Conservation (phyloP, 2,888 invertebrate species). For the Platycnemis pennipes region DNA sequence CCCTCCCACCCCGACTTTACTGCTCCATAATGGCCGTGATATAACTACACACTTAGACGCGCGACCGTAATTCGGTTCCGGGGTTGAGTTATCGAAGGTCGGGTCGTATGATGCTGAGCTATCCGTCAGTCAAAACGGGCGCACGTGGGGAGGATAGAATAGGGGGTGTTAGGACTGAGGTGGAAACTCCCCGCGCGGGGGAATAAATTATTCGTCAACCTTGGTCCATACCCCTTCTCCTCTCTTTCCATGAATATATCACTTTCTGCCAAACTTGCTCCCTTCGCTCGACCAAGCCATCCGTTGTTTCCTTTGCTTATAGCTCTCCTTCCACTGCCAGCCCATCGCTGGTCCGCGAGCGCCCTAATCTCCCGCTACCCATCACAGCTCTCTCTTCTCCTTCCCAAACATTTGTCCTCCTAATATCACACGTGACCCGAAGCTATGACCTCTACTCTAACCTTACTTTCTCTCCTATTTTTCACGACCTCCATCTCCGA, state of each 20-base stretch:
- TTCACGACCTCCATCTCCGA: no score
- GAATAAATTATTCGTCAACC: conserved; percentile 50
- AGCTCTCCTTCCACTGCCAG: background rate
- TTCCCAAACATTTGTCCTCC: background rate
- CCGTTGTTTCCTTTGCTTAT: background rate
- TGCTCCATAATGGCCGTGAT: conserved; percentile 20
- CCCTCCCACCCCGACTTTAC: background rate
- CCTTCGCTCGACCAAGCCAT: background rate
- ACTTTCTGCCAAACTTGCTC: background rate
- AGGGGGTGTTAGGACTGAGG: background rate
- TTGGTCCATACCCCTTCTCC: background rate
- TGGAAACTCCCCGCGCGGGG: conserved; percentile 23
- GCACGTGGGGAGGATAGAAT: background rate
- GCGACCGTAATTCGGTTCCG: conserved; percentile 30
- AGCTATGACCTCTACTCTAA: background rate
- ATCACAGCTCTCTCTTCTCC: background rate
- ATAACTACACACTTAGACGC: conserved; percentile 29
- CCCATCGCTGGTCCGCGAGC: background rate
- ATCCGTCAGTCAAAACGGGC: background rate
- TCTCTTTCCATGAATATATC: background rate
- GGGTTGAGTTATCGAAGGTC: conserved; percentile 20
- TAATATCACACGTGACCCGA: no score
- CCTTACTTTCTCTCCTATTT: background rate
- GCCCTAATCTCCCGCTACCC: background rate
- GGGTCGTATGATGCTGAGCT: background rate